Conservation (phyloP, 2,888 invertebrate species). For the Rhamnusium bicolor region DNA sequence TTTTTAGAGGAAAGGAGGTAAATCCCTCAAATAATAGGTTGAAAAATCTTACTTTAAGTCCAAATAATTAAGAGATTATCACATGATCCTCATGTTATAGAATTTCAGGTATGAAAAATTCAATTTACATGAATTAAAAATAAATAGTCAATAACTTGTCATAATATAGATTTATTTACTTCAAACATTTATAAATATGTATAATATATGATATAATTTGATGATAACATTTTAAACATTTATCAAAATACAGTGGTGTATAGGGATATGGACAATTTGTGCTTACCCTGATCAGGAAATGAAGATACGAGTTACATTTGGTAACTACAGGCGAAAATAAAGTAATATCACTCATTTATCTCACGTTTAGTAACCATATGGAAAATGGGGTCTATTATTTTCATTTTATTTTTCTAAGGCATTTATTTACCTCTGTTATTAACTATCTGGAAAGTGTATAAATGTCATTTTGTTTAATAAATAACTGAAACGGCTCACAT, state of each 20-base stretch:
- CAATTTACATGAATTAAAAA: neutral
- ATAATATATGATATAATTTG: constrained; percentile 62
- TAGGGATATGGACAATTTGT: constrained; percentile 53
- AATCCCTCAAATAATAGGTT: too few species aligned
- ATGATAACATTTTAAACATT: constrained; percentile 55
- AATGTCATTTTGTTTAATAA: too few species aligned
- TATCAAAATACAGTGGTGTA: constrained; percentile 60
- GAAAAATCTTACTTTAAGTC: too few species aligned
- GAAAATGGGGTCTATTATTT: neutral
- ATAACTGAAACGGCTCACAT: too few species aligned
- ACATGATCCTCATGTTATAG: too few species aligned
- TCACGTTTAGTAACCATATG: neutral
- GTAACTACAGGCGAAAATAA: constrained; percentile 5
- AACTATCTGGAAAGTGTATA: neutral
- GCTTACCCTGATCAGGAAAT: constrained; percentile 57
- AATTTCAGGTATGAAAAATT: too few species aligned
- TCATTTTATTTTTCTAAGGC: neutral
- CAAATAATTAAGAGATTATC: too few species aligned
- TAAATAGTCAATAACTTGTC: neutral
- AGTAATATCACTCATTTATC: neutral
- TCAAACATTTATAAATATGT: constrained; percentile 57
- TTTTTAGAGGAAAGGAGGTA: too few species aligned
- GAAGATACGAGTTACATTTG: constrained; percentile 9
- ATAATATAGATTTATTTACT: constrained; percentile 47
- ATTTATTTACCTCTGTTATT: neutral